phyloP scores from a whole-genome alignment of 2,888 invertebrate species.

The Meganola albula region DNA sequence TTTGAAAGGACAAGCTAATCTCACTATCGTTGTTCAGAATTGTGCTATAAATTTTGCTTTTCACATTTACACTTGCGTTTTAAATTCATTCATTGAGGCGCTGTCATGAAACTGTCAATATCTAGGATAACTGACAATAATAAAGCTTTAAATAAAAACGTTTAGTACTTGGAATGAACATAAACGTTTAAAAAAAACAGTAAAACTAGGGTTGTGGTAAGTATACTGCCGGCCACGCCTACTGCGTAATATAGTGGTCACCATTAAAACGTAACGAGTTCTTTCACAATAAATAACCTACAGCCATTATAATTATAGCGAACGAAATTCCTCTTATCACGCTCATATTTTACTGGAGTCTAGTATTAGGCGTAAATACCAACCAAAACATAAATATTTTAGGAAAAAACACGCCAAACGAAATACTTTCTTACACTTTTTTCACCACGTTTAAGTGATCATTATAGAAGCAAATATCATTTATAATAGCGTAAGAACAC shows the following conservation, averaged over 20 bases:
- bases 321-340: constrained; percentile 70
- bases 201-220: constrained; percentile 48
- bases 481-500: constrained; percentile 42
- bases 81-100: constrained; percentile 11
- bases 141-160: too few relatives aligned
- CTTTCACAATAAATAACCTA: constrained; percentile 63
- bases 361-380: constrained; percentile 57
- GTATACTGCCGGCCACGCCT: constrained; percentile 49
- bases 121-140: too few relatives aligned
- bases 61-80: constrained; percentile 23
- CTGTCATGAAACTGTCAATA: too few relatives aligned
- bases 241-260: constrained; percentile 68
- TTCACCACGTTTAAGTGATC: constrained; percentile 67
- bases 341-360: constrained; percentile 64
- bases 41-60: constrained; percentile 36
- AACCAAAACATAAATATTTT: constrained; percentile 37
- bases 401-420: constrained; percentile 34
- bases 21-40: constrained; percentile 52
- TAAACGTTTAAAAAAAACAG: constrained; percentile 39
- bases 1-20: constrained; percentile 65
- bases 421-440: constrained; percentile 59
- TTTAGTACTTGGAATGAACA: constrained; percentile 14
- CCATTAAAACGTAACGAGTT: constrained; percentile 67
- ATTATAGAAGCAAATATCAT: constrained; percentile 59
- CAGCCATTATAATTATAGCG: constrained; percentile 65